Percentiles rank a stretch among this genome's conserved stretches.
Conservation (phyloP, 1,140 invertebrate genomes). For the Hormaphis cornu region DNA sequence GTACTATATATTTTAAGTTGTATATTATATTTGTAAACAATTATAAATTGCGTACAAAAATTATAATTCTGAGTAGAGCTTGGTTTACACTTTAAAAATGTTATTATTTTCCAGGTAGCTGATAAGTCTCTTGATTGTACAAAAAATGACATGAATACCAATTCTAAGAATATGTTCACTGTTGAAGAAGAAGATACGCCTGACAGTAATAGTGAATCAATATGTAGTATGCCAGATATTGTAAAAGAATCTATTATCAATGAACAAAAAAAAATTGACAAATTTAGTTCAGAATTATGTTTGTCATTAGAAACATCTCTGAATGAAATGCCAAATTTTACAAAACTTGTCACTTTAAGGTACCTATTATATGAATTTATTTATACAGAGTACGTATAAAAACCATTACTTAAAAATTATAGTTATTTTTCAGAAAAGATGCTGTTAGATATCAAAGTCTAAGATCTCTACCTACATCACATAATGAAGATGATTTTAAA, state of each 20-base stretch:
- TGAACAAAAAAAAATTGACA: not conserved
- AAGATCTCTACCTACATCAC: not conserved
- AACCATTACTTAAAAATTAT: not conserved
- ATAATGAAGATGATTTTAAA: not conserved
- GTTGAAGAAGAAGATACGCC: slow-evolving; percentile 25
- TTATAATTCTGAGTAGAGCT: no score
- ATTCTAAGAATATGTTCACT: slow-evolving; percentile 1
- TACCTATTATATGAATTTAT: not conserved
- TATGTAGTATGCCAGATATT: slow-evolving; percentile 31
- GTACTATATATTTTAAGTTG: no score
- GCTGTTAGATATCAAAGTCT: slow-evolving; percentile 12
- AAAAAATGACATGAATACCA: not conserved
- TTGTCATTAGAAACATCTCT: not conserved
- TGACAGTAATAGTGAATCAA: slow-evolving; percentile 24
- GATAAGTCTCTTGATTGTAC: not conserved
- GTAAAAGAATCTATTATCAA: slow-evolving; percentile 13
- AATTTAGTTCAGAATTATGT: not conserved
- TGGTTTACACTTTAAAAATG: not conserved
- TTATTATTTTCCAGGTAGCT: not conserved
- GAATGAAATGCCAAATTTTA: slow-evolving; percentile 7
- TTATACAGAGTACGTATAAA: not conserved
- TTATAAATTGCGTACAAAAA: no score
- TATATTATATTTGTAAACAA: no score
- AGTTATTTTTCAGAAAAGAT: not conserved
- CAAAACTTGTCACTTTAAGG: slow-evolving; percentile 18